A percentile compares a stretch with the other conserved stretches of the same genome.
phyloP scores from a whole-genome alignment of 2,113 vertebrate genomes.

The Pachyramphus minor region DNA sequence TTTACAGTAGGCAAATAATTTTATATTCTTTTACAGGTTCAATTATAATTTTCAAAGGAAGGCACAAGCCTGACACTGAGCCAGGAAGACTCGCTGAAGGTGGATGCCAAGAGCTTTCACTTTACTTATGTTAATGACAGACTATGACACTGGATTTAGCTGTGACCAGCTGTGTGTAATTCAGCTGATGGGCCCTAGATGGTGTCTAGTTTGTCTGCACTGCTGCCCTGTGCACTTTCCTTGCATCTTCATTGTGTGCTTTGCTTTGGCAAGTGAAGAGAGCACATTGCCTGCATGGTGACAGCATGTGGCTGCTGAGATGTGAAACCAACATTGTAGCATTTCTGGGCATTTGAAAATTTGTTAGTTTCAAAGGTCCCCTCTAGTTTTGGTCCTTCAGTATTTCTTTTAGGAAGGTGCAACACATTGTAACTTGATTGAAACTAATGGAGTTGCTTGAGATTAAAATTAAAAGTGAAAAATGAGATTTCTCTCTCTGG shows the following conservation, averaged over 20 bases:
- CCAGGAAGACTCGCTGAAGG: background rate
- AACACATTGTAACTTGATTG: background rate
- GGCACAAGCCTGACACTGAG: background rate
- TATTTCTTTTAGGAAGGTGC: background rate
- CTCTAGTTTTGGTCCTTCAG: background rate
- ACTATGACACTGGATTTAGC: background rate
- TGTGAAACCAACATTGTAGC: background rate
- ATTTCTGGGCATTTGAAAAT: background rate
- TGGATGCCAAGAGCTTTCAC: background rate
- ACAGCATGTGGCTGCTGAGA: too few relatives aligned
- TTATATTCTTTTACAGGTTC: background rate
- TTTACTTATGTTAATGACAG: background rate
- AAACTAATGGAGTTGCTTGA: background rate
- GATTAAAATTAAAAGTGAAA: background rate
- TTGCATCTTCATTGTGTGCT: background rate
- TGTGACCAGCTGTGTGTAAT: background rate
- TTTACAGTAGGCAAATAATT: background rate
- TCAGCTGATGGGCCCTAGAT: background rate
- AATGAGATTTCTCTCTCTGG: background rate
- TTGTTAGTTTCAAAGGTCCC: background rate
- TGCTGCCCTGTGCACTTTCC: background rate
- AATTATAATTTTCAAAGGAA: background rate
- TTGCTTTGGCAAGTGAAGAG: background rate
- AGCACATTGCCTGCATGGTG: accelerated
- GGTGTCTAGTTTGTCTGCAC: background rate